Conservation (phyloP, 1,140 invertebrate genomes). For the Triops longicaudatus region DNA sequence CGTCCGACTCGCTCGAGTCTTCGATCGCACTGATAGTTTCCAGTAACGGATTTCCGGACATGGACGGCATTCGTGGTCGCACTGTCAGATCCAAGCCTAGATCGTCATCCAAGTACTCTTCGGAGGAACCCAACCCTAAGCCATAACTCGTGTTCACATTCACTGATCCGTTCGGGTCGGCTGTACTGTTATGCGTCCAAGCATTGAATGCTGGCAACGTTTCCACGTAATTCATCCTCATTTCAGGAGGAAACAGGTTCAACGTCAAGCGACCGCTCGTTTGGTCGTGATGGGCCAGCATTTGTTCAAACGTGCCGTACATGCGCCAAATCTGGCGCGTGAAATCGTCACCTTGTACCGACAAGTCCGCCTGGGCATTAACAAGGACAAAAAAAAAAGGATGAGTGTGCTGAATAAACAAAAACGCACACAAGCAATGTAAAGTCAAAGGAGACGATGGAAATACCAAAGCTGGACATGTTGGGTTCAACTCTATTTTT, state of each 20-base stretch:
- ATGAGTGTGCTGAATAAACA: not conserved
- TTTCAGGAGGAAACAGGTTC: not conserved
- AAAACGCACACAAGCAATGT: not conserved
- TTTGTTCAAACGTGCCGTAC: constrained; percentile 41
- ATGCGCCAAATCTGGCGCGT: constrained; percentile 39
- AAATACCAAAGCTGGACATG: constrained; percentile 7
- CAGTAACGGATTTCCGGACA: constrained; percentile 35
- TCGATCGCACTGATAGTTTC: constrained; percentile 40
- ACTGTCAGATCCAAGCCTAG: not conserved
- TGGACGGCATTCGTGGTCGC: not conserved
- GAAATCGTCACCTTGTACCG: constrained; percentile 39
- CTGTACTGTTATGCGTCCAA: not conserved
- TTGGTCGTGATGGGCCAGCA: constrained; percentile 34
- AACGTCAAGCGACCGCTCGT: constrained; percentile 20
- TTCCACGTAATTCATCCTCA: not conserved
- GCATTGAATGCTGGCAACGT: not conserved
- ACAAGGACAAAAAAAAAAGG: constrained; percentile 12
- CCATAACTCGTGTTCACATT: not conserved
- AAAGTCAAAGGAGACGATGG: not conserved
- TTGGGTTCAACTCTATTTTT: not conserved
- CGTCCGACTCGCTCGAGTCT: constrained; percentile 35
- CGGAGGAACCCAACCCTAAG: not conserved
- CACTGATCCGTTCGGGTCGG: not conserved
- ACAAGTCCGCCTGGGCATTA: constrained; percentile 36
- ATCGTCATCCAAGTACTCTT: constrained; percentile 17